A percentile compares a stretch with the other conserved stretches of the same genome.
Evolutionary conservation across 1,140 invertebrate species (phyloP).

Genomic region (Thaumetopoea pityocampa): DNA sequence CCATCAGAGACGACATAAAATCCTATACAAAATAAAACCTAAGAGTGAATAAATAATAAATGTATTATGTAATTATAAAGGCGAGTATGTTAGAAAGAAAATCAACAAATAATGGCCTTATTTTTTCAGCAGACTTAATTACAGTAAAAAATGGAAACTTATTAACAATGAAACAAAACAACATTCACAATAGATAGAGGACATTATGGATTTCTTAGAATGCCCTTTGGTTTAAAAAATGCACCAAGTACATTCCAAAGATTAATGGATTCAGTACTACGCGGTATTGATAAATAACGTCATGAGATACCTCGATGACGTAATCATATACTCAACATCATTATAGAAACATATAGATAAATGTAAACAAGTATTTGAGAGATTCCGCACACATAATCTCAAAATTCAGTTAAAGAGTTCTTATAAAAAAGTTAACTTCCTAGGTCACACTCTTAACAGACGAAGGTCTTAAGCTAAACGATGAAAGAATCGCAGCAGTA

Average conservation of each 20-base stretch:
- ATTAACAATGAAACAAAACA: no score
- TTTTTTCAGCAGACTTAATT: no score
- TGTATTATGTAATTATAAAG: conserved; percentile 4
- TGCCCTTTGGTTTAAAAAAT: background rate
- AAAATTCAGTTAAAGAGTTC: conserved; percentile 1
- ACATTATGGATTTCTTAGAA: background rate
- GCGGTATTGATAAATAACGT: background rate
- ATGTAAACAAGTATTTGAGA: background rate
- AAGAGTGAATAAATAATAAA: background rate
- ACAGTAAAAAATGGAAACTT: no score
- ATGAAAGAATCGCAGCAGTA: conserved; percentile 28
- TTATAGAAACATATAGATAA: background rate
- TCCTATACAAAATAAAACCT: background rate
- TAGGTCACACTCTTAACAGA: conserved; percentile 24
- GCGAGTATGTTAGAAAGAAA: background rate
- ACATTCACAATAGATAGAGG: background rate
- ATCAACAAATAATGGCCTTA: background rate
- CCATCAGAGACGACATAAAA: conserved; percentile 7
- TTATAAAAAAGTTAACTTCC: background rate
- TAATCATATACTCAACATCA: background rate
- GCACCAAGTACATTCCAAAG: background rate
- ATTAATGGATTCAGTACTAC: background rate
- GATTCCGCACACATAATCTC: background rate
- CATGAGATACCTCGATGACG: background rate
- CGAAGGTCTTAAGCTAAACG: conserved; percentile 27